Base-by-base conservation (phyloP, 53 echinoderm and acorn worm species). In the Luidia sarsii region DNA sequence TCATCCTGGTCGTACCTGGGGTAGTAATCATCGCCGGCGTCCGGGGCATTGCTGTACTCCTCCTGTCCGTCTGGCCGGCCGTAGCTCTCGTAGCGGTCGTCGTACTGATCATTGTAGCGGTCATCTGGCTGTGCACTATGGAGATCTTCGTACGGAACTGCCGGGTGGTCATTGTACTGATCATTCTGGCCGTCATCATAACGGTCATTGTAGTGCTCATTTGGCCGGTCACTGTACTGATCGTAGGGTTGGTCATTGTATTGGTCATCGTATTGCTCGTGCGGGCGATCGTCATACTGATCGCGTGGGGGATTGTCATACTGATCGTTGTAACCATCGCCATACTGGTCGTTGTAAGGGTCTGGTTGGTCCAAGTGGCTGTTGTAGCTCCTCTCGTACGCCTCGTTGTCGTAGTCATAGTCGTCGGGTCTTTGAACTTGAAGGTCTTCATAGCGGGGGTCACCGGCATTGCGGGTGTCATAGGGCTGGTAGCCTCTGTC, bases 381-480 rank as follows among this genome's bases (percentile, higher is more conserved):
- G 19, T 71, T 71, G 38, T 52, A 50, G 60, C 84, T 84, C 7
- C 54, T 63, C 28, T 84, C 73, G 46, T 84, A 84, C 29, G 72
- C 84, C 2, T 63, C 32, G 23, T 84, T 84, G 54, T 73, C 73
- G 6, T 72, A 73, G 37, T 84, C 73, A 14, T 38, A 60, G 23
- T 38, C 84, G 14, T 37, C 52, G 0, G 2, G 25, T 14, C 19
- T 39, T 30, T 46, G 27, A 7, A 56, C 68, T 16, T 29, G 52
- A 0, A 37, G 64, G 36, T 52, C 64, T 64, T 72, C 60, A 1
- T 64, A 63, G 1, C 39, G 29, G 33, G 84, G 64, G 64, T 84
- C 84, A 30, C 50, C 43, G 41, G 64, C 36, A 30, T 82, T 51
- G 3, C 45, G 82, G 45, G 45, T 61, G 30, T 68, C 72, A 24